phyloP scores from a whole-genome alignment of 2,797 vertebrate species.

The Microchirus variegatus region DNA sequence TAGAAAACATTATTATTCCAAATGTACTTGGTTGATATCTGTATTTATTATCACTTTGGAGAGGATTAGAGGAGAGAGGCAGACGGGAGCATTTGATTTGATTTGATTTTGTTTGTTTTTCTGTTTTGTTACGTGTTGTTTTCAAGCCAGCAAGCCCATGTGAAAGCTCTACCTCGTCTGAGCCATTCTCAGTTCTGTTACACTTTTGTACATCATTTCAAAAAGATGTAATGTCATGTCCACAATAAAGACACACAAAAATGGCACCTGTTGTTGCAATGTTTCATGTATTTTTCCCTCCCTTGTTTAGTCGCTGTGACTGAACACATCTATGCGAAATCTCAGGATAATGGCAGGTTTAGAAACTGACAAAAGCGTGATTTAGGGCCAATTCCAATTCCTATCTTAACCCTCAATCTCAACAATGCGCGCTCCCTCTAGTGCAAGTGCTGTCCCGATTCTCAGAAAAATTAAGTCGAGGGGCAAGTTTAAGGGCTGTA shows the following conservation, averaged over 20 bases:
- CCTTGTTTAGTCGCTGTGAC: slow-evolving; percentile 37
- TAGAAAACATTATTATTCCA: slow-evolving; percentile 87
- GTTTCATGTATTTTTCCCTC: slow-evolving; percentile 8
- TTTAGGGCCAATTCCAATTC: no score
- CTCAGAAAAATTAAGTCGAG: no score
- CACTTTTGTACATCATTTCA: slow-evolving; percentile 89
- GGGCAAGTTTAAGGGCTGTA: no score
- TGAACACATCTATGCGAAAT: slow-evolving; percentile 23
- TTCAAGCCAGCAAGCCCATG: slow-evolving; percentile 88
- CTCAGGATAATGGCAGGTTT: no score
- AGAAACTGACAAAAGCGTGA: no score
- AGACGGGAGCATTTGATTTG: slow-evolving; percentile 70
- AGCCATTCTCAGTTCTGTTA: slow-evolving; percentile 89
- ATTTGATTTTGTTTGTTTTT: slow-evolving; percentile 54
- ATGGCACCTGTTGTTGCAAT: slow-evolving; percentile 55
- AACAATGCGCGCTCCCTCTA: no score
- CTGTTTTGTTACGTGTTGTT: slow-evolving; percentile 80
- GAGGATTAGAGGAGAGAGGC: slow-evolving; percentile 79
- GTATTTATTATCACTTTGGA: slow-evolving; percentile 92
- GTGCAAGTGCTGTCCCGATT: no score
- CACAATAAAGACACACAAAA: slow-evolving; percentile 89
- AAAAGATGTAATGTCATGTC: slow-evolving; percentile 88
- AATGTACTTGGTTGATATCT: slow-evolving; percentile 86
- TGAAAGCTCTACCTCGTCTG: slow-evolving; percentile 94
- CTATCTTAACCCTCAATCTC: no score